Percentiles rank a stretch among this genome's conserved stretches.
Evolutionary conservation across 2,888 invertebrate genomes (phyloP).

Genomic region (Tipula lateralis): DNA sequence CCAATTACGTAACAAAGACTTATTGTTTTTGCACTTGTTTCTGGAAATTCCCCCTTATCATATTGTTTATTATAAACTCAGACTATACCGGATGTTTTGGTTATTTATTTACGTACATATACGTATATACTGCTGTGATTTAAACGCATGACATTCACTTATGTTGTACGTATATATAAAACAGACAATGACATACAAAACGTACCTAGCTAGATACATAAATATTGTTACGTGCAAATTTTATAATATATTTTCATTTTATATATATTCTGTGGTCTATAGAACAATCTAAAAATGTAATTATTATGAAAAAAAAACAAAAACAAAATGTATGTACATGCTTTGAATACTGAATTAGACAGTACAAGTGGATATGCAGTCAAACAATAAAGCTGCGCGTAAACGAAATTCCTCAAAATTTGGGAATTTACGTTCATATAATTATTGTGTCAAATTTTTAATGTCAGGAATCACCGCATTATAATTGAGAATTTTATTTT

Average conservation of each 20-base stretch:
- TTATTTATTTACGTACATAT: background rate
- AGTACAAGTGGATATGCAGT: background rate
- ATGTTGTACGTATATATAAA: background rate
- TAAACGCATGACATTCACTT: background rate
- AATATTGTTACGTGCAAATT: constrained; percentile 5
- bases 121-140: background rate
- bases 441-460: background rate
- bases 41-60: background rate
- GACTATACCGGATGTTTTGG: background rate
- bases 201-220: background rate
- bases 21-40: background rate
- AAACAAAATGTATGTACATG: background rate
- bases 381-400: background rate
- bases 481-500: background rate
- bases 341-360: background rate
- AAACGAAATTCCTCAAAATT: background rate
- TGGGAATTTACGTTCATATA: background rate
- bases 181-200: constrained; percentile 2
- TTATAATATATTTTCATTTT: background rate
- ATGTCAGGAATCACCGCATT: background rate
- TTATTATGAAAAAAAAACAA: background rate
- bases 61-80: background rate
- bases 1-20: background rate
- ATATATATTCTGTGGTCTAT: background rate
- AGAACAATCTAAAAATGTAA: background rate